These are phyloP conservation scores for Pelmatolapia mariae DNA, from an alignment of 2,113 vertebrate species.

Conservation along the genomic window DNA sequence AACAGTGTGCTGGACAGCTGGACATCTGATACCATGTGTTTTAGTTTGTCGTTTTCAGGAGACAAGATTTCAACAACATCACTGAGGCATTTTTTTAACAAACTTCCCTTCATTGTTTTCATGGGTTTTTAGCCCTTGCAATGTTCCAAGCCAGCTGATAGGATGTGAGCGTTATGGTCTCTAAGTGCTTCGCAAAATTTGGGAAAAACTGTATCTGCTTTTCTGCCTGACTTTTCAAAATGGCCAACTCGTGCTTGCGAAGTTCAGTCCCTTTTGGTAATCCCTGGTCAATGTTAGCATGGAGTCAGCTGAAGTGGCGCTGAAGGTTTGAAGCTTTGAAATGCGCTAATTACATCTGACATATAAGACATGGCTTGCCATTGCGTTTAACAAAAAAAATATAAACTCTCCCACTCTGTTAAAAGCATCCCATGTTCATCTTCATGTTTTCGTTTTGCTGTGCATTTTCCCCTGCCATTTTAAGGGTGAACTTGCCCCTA, in stretches of 20 bases:
- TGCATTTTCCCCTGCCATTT: background rate
- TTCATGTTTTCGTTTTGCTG: background rate
- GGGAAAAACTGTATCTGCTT: background rate
- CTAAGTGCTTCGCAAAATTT: background rate
- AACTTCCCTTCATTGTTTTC: background rate
- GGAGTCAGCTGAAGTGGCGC: background rate
- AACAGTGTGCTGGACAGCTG: background rate
- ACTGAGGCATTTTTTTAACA: background rate
- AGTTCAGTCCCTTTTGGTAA: background rate
- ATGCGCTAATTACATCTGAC: background rate
- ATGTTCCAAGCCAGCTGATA: background rate
- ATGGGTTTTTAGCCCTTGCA: background rate
- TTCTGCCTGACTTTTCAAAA: background rate
- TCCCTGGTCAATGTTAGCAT: background rate
- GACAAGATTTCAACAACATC: background rate
- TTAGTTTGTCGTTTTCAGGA: background rate
- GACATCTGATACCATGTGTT: background rate
- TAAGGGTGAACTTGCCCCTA: background rate
- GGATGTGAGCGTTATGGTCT: background rate
- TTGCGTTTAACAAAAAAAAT: background rate
- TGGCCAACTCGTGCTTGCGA: background rate
- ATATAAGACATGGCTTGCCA: background rate
- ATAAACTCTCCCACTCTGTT: background rate
- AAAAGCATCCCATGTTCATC: background rate
- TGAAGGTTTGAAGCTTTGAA: background rate